Evolutionary conservation across 1,140 invertebrate species (phyloP).

Genomic region (Drosophila tsacasi): DNA sequence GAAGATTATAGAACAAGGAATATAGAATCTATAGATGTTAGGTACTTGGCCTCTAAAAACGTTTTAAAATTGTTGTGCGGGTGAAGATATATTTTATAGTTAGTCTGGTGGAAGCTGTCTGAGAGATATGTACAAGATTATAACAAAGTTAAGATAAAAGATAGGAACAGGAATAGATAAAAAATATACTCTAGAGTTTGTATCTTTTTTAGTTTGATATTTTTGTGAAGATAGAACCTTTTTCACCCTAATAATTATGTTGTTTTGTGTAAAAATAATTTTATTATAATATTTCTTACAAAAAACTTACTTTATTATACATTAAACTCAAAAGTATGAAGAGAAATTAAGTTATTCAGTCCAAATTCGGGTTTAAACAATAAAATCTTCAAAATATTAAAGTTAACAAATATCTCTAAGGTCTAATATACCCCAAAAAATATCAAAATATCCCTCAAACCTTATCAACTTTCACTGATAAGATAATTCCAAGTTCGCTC

Average conservation of each 20-base stretch:
- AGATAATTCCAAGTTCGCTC: constrained; percentile 25
- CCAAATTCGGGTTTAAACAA: background rate
- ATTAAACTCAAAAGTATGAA: background rate
- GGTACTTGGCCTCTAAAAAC: background rate
- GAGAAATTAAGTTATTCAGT: background rate
- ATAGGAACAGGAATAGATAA: too few species aligned
- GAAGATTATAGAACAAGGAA: too few species aligned
- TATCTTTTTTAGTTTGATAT: background rate
- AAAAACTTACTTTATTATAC: background rate
- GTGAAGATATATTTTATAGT: background rate
- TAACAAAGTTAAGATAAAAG: background rate
- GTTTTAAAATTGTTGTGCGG: background rate
- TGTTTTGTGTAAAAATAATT: background rate
- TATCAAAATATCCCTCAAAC: background rate
- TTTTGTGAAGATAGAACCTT: background rate
- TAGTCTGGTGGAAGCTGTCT: background rate
- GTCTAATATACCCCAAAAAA: background rate
- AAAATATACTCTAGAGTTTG: too few species aligned
- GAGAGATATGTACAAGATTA: background rate
- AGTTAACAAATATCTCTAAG: accelerated
- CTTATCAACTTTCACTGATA: constrained; percentile 30
- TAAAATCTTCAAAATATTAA: background rate
- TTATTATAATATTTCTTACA: background rate
- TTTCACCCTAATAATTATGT: background rate
- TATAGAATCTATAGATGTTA: background rate